Base-by-base conservation (phyloP, 2,113 vertebrate species). In the Chinchilla lanigera region DNA sequence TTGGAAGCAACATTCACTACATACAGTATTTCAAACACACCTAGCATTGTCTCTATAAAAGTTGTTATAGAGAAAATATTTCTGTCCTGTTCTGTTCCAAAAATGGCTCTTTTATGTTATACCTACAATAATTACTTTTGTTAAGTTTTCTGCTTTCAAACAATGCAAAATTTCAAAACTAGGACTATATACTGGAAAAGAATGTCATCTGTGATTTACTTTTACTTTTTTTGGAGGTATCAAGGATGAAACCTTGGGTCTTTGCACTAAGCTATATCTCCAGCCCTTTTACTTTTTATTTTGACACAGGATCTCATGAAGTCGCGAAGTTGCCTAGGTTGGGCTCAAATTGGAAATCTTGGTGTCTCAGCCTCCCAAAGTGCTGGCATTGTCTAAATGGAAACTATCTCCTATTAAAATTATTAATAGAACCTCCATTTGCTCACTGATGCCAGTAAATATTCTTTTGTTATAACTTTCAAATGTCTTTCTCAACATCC, bases 21-120 rank as follows among this genome's bases (percentile, higher is more conserved):
- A 44, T 44, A 41, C 24, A 75, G 24, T 28, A 47, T 77, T 47
- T 47, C 73, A 77, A 47, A 47, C 24, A 77, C 1, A 44, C 12
- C 41, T 77, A 28, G 44, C 24, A 65, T 69, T 89, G 30, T 35
- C 38, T 75, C 61, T 12, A 33, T 44, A 75, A 28, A 41, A 94
- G 35, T 58, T 96, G 26, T 58, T 17, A 82, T 10, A 78, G 7
- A 61, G 41, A 52, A 28, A 38, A 83, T 93, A 20, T 50, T 38
- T 50, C 75, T 94, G 38, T n/a, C 17, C 28, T 94, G 22, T 96
- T 97, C n/a, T n/a, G n/a, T 95, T 90, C 38, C 82, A 28, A 54
- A 89, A 73, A 88, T 22, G 82, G 35, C 3, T 80, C 17, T 81
- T 93, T 77, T 24, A 67, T 95, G 65, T 14, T 73, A 54, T 83